phyloP scores from a whole-genome alignment of 2,113 vertebrate genomes.

The Perca flavescens region DNA sequence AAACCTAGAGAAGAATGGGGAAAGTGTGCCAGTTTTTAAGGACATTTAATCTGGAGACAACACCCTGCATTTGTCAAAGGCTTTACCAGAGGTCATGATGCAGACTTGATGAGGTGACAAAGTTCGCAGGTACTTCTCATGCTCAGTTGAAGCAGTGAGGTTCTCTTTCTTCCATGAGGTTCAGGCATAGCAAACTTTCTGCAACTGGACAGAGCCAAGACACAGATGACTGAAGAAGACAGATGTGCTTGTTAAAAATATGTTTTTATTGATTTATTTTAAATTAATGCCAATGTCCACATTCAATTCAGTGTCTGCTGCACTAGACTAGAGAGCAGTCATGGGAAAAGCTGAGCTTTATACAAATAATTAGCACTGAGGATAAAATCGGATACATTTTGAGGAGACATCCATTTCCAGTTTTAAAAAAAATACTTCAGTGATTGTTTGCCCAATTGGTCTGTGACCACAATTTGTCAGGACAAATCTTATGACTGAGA shows the following conservation, averaged over 20 bases:
- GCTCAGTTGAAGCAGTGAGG: constrained; percentile 30
- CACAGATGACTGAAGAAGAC: constrained; percentile 38
- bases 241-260: constrained; percentile 40
- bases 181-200: constrained; percentile 44
- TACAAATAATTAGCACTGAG: constrained; percentile 64
- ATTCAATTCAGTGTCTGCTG: constrained; percentile 22
- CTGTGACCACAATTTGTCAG: constrained; percentile 73
- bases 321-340: constrained; percentile 24
- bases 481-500: constrained; percentile 76
- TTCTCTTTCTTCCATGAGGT: constrained; percentile 24
- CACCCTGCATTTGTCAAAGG: constrained; percentile 62
- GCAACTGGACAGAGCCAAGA: not conserved
- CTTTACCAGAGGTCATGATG: constrained; percentile 62
- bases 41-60: constrained; percentile 71
- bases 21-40: constrained; percentile 49
- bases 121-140: constrained; percentile 50
- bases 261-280: constrained; percentile 38
- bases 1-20: constrained; percentile 72
- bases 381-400: constrained; percentile 61
- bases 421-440: constrained; percentile 46
- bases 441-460: constrained; percentile 68
- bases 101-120: constrained; percentile 60
- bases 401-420: constrained; percentile 62
- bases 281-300: constrained; percentile 44
- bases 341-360: constrained; percentile 53